phyloP scores from a whole-genome alignment of 2,888 invertebrate species.

The Agrochola litura region DNA sequence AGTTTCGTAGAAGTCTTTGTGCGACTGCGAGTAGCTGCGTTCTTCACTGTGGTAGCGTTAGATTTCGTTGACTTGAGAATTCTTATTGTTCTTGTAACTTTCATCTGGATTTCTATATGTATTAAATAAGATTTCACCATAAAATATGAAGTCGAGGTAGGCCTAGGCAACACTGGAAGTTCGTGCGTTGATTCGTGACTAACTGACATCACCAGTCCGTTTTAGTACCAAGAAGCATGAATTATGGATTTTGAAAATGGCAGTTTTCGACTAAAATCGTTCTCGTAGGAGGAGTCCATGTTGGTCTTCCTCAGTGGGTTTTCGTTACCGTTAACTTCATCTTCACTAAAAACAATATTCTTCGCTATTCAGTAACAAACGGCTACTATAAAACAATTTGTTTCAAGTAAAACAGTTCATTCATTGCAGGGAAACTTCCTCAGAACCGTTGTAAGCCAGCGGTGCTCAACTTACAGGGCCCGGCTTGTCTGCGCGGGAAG shows the following conservation, averaged over 20 bases:
- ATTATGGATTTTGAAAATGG: not conserved
- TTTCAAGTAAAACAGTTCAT: conserved; percentile 37
- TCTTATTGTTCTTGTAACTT: not conserved
- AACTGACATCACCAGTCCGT: not conserved
- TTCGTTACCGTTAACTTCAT: not conserved
- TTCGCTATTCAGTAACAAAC: conserved; percentile 10
- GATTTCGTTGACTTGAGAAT: not conserved
- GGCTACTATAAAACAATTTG: conserved; percentile 30
- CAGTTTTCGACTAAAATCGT: not conserved
- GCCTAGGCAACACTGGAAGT: not conserved
- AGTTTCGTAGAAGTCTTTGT: conserved; percentile 23
- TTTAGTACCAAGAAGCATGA: not conserved
- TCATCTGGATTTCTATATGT: not conserved
- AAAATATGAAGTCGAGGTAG: not conserved
- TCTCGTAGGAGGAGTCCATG: not conserved
- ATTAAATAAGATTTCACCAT: not conserved
- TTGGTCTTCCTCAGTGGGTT: not conserved
- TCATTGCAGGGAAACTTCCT: conserved; percentile 39
- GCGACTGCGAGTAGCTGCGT: not conserved
- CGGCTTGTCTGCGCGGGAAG: conserved; percentile 28
- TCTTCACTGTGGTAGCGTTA: not conserved
- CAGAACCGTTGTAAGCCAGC: conserved; percentile 36
- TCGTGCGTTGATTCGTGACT: not conserved
- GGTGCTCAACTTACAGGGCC: conserved; percentile 25
- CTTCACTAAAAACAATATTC: conserved; percentile 3